Percentiles rank a stretch among this genome's conserved stretches.
Conservation (phyloP, 2,888 invertebrate genomes). For the Lathronympha strigana region DNA sequence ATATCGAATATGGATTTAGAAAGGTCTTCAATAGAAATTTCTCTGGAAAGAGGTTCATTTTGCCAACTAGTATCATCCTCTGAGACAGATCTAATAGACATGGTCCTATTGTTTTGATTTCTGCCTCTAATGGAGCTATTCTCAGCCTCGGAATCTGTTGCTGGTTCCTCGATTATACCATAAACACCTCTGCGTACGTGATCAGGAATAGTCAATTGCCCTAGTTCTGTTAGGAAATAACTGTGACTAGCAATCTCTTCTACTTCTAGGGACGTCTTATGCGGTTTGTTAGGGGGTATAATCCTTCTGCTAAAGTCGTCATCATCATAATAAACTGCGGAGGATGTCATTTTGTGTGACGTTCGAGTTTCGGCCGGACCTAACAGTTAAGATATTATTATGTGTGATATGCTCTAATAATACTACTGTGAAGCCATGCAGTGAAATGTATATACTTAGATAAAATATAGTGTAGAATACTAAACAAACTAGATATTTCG, state of each 20-base stretch:
- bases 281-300: constrained; percentile 76
- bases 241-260: constrained; percentile 86
- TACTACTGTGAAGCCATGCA: constrained; percentile 57
- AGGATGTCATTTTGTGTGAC: constrained; percentile 86
- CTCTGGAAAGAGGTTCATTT: constrained; percentile 81
- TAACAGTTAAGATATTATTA: constrained; percentile 82
- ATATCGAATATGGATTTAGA: constrained; percentile 81
- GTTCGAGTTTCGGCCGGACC: constrained; percentile 88
- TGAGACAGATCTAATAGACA: constrained; percentile 87
- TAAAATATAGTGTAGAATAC: constrained; percentile 9
- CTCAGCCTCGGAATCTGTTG: constrained; percentile 80
- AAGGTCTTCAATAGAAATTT: constrained; percentile 84
- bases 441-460: constrained; percentile 47
- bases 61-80: constrained; percentile 86
- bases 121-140: constrained; percentile 67
- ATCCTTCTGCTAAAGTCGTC: constrained; percentile 77
- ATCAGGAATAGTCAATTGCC: constrained; percentile 75
- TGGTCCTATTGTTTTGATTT: constrained; percentile 74
- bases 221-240: constrained; percentile 83
- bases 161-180: constrained; percentile 81
- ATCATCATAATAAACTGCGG: constrained; percentile 82
- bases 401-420: constrained; percentile 63
- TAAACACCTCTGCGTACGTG: constrained; percentile 73
- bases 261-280: constrained; percentile 82
- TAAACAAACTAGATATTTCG: neutral